These are phyloP conservation scores for Hoplodrina blanda DNA, from an alignment of 2,888 invertebrate genomes.

Conservation along the genomic window DNA sequence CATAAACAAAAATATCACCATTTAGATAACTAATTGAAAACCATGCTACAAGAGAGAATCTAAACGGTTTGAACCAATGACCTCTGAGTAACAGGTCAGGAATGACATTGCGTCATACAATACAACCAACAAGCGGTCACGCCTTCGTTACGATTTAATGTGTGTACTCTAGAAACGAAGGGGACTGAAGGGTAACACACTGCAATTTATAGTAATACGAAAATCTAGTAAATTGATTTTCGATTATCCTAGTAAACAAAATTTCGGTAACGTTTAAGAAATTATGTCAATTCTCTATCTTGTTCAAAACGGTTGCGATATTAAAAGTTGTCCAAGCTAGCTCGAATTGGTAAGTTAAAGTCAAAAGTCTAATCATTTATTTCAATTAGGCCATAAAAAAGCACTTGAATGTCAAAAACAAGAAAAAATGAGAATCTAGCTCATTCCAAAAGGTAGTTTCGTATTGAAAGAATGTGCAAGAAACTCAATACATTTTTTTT, in stretches of 20 bases:
- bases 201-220: not conserved
- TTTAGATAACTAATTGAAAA: constrained; percentile 11
- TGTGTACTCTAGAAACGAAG: constrained; percentile 34
- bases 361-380: too few species aligned
- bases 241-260: not conserved
- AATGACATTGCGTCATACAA: constrained; percentile 38
- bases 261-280: not conserved
- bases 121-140: constrained; percentile 39
- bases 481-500: too few species aligned
- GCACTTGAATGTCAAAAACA: too few species aligned
- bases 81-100: constrained; percentile 36
- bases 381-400: too few species aligned
- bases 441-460: too few species aligned
- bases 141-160: constrained; percentile 25
- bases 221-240: not conserved
- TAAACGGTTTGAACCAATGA: constrained; percentile 33
- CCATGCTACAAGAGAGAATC: not conserved
- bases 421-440: too few species aligned
- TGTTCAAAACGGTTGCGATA: too few species aligned
- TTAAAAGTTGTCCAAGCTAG: too few species aligned
- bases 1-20: not conserved
- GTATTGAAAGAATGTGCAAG: too few species aligned
- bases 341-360: too few species aligned
- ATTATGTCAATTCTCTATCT: too few species aligned
- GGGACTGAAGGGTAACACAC: not conserved